Evolutionary conservation across 2,113 vertebrate genomes (phyloP), one percentile per base, ranked within the genome.

Genomic region (Garra rufa): DNA sequence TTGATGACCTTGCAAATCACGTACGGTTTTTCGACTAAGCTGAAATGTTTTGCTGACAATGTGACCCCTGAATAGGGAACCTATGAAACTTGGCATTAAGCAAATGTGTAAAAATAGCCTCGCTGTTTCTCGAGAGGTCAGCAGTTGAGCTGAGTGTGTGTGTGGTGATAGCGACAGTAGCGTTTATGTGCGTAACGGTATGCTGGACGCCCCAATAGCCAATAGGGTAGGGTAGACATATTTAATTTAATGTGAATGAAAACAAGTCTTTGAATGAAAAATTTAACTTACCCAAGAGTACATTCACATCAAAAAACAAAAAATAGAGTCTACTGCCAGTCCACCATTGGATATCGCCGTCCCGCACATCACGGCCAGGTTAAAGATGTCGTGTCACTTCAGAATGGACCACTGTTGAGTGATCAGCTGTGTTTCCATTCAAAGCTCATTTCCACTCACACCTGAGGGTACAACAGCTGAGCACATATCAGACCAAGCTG

Each of bases 1-100:
- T 69, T 74, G 50, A 83, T 83, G 71, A 86, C 73, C n/a, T 48
- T 57, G 65, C 44, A 24, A 38, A 50, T 69, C 34, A 83, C 30
- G 28, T 69, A 86, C 8, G 86, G 70, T 59, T 43, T 83, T 88
- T 10, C 85, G 88, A 92, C 89, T 85, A 89, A 90, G 92, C 88
- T 88, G 83, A 89, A 90, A 88, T 46, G 50, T 87, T 74, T 46
- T 87, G 89, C 92, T 90, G 92, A 92, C 88, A 9, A 50, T 14
- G 30, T 26, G 4, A 87, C 86, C 78, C 84, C 80, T 34, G 28
- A 63, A 76, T 11, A 52, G 15, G 90, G 88, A 91, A 74, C 87
- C 65, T 84, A 76, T 83, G 85, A 89, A 92, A 92, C 65, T 74
- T 21, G 9, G 19, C 17, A 67, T 76, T 41, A 50, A 43, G n/a